phyloP scores from a whole-genome alignment of 2,888 invertebrate species.

The Cryptocephalus moraei region DNA sequence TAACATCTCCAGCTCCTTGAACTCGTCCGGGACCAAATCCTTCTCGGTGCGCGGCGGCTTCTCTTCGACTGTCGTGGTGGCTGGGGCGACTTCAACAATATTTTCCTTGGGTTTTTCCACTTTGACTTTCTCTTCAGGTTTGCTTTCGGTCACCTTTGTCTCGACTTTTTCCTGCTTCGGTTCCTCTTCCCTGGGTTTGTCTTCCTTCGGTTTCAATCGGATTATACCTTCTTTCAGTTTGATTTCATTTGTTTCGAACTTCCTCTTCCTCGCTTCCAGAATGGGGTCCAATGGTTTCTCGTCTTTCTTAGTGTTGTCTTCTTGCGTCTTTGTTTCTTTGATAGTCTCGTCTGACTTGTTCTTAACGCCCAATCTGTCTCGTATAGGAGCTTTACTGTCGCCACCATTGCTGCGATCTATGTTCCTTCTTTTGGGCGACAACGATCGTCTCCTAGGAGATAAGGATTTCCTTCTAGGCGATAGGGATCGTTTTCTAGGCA shows the following conservation, averaged over 20 bases:
- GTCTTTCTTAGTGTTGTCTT: constrained; percentile 7
- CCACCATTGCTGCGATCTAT: constrained; percentile 1
- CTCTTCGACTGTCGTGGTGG: constrained; percentile 2
- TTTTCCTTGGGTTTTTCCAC: constrained; percentile 1
- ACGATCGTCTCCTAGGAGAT: constrained; percentile 15
- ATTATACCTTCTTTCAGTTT: constrained; percentile 41
- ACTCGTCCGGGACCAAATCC: constrained; percentile 12
- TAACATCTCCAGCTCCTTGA: constrained; percentile 14
- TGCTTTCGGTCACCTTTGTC: background rate
- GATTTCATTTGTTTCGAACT: constrained; percentile 43
- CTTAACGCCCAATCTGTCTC: constrained; percentile 23
- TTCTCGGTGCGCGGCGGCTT: background rate
- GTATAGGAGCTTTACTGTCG: constrained; percentile 13
- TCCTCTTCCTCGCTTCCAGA: constrained; percentile 42
- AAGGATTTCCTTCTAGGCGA: constrained; percentile 13
- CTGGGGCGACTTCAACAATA: background rate
- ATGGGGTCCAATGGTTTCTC: constrained; percentile 34
- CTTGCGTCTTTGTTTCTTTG: constrained; percentile 3
- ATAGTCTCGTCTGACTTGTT: constrained; percentile 13
- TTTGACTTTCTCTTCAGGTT: background rate
- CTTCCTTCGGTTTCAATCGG: constrained; percentile 32
- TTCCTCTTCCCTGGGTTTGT: constrained; percentile 10
- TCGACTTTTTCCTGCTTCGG: constrained; percentile 2
- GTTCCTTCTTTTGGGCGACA: constrained; percentile 11
- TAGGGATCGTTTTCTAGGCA: constrained; percentile 14